Evolutionary conservation across 1,140 invertebrate genomes (phyloP).

Genomic region (Catajapyx aquilonaris): DNA sequence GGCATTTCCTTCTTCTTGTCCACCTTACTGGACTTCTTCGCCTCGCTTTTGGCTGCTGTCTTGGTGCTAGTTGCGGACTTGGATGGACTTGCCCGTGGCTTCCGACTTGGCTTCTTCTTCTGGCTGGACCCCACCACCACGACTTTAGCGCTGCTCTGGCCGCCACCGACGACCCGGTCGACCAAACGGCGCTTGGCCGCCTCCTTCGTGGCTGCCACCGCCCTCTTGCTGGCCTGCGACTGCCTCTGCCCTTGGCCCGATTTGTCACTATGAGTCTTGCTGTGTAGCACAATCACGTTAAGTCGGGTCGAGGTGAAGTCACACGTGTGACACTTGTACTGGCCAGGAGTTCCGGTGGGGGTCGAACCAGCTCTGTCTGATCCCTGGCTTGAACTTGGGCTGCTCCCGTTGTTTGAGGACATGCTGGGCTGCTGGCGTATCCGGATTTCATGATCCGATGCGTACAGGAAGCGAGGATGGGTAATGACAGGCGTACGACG

Average conservation of each 20-base stretch:
- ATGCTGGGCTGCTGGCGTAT: conserved; percentile 27
- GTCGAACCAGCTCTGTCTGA: conserved; percentile 6
- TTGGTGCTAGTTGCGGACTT: too few species aligned
- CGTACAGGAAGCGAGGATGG: conserved; percentile 27
- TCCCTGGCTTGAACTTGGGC: conserved; percentile 14
- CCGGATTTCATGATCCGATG: conserved; percentile 36
- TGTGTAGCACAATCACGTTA: conserved; percentile 45
- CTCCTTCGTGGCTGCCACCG: too few species aligned
- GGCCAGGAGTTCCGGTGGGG: conserved; percentile 15
- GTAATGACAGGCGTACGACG: too few species aligned
- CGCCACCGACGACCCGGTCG: too few species aligned
- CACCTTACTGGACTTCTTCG: conserved; percentile 1
- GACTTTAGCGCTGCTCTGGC: too few species aligned
- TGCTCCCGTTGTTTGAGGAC: neutral
- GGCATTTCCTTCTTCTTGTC: too few species aligned
- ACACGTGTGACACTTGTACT: conserved; percentile 40
- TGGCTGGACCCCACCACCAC: too few species aligned
- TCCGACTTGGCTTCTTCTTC: too few species aligned
- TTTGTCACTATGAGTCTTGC: conserved; percentile 39
- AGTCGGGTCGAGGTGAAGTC: conserved; percentile 36
- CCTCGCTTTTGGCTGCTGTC: neutral
- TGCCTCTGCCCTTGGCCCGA: too few species aligned
- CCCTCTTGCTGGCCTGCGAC: too few species aligned
- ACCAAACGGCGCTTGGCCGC: too few species aligned
- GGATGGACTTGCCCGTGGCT: too few species aligned